Conservation (phyloP, 2,888 invertebrate species). For the Pyrocoelia pectoralis region DNA sequence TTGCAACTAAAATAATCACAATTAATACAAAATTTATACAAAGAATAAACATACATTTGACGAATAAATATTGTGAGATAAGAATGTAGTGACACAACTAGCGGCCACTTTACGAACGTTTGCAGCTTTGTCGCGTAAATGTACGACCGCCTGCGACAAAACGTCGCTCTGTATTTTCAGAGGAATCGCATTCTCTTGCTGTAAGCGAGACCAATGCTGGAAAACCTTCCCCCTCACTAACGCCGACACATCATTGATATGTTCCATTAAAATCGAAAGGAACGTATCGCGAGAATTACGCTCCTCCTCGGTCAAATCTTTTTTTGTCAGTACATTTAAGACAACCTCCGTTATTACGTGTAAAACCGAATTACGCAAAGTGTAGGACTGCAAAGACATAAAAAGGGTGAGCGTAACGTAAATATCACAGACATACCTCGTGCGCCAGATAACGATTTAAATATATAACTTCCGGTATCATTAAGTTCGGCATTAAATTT, state of each 20-base stretch:
- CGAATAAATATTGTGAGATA: conserved; percentile 89
- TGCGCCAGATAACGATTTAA: conserved; percentile 52
- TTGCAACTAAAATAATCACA: conserved; percentile 49
- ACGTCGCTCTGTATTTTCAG: conserved; percentile 73
- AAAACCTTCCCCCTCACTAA: conserved; percentile 87
- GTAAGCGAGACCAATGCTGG: conserved; percentile 83
- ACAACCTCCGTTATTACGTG: conserved; percentile 85
- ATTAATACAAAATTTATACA: not conserved
- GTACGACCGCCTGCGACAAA: conserved; percentile 71
- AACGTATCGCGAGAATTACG: conserved; percentile 77
- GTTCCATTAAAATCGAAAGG: conserved; percentile 80
- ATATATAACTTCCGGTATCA: conserved; percentile 56
- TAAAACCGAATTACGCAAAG: conserved; percentile 81
- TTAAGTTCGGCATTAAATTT: conserved; percentile 52
- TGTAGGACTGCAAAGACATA: conserved; percentile 67
- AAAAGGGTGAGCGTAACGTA: no score
- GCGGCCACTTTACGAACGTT: conserved; percentile 86
- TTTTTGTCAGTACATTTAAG: conserved; percentile 74
- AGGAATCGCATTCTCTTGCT: conserved; percentile 82
- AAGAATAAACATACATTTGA: conserved; percentile 66
- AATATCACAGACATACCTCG: conserved; percentile 49
- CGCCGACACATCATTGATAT: conserved; percentile 84
- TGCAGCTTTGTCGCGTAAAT: conserved; percentile 84
- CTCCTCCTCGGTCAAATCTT: conserved; percentile 73
- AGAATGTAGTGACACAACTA: conserved; percentile 76